Evolutionary conservation across 2,113 vertebrate species (phyloP).

Genomic region (Hystrix cristata): DNA sequence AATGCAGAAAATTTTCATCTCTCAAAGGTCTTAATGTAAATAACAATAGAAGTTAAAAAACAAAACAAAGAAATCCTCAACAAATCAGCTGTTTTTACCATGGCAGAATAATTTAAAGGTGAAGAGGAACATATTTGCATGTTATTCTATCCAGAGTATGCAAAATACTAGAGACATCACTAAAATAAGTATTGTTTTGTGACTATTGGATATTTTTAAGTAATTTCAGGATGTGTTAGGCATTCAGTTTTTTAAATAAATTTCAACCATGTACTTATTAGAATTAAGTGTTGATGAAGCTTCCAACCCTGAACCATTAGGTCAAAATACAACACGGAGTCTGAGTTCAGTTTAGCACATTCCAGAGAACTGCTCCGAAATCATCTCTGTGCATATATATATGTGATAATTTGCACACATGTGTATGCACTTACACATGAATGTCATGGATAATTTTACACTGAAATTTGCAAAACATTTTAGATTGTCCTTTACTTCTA

Average conservation of each 20-base stretch:
- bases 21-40: conserved; percentile 39
- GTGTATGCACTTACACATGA: background rate
- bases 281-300: background rate
- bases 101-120: conserved; percentile 3
- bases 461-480: background rate
- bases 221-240: background rate
- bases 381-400: background rate
- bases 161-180: background rate
- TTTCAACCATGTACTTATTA: background rate
- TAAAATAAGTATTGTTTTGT: background rate
- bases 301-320: background rate
- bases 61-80: conserved; percentile 21
- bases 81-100: background rate
- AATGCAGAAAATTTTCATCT: background rate
- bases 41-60: background rate
- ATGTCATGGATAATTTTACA: background rate
- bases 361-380: background rate
- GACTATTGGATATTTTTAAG: background rate
- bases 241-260: background rate
- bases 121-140: background rate
- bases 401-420: background rate
- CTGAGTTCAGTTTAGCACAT: background rate
- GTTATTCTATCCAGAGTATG: background rate
- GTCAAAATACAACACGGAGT: background rate
- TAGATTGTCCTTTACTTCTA: background rate